Evolutionary conservation across 2,797 vertebrate genomes (phyloP).

Genomic region (Takifugu rubripes): DNA sequence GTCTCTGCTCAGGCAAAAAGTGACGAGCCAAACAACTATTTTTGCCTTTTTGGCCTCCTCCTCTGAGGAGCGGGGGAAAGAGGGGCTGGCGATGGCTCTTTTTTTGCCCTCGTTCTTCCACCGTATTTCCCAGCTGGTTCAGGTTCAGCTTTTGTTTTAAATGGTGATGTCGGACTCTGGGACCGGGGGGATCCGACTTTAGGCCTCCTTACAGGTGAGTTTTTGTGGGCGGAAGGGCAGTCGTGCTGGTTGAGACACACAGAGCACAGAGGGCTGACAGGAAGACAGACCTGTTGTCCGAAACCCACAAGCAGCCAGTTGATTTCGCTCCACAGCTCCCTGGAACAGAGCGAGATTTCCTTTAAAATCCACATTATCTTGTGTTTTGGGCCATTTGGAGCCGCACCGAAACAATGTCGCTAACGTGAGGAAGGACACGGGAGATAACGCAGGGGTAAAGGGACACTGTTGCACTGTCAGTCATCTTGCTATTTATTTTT

Average conservation of each 20-base stretch:
- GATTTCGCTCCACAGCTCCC: constrained; percentile 92
- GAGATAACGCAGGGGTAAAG: too few species aligned
- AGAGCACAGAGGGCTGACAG: constrained; percentile 82
- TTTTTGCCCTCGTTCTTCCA: background rate
- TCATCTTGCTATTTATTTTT: too few species aligned
- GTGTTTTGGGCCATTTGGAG: too few species aligned
- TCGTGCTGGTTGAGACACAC: constrained; percentile 85
- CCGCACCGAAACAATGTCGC: background rate
- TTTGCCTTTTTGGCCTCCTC: constrained; percentile 16
- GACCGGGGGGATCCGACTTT: constrained; percentile 34
- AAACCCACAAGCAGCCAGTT: constrained; percentile 96
- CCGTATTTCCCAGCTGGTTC: constrained; percentile 14
- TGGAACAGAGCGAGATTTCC: constrained; percentile 37
- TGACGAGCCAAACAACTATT: background rate
- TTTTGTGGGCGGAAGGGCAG: constrained; percentile 80
- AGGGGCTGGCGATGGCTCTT: background rate
- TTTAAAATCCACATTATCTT: background rate
- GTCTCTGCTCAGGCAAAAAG: constrained; percentile 4
- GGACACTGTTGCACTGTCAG: too few species aligned
- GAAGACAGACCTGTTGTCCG: constrained; percentile 93
- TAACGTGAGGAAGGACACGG: background rate
- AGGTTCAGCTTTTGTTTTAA: constrained; percentile 44
- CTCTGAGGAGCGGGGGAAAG: constrained; percentile 14
- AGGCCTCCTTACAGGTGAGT: constrained; percentile 62
- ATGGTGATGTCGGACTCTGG: background rate